phyloP scores from a whole-genome alignment of 2,888 invertebrate genomes.

The Beris chalybata region DNA sequence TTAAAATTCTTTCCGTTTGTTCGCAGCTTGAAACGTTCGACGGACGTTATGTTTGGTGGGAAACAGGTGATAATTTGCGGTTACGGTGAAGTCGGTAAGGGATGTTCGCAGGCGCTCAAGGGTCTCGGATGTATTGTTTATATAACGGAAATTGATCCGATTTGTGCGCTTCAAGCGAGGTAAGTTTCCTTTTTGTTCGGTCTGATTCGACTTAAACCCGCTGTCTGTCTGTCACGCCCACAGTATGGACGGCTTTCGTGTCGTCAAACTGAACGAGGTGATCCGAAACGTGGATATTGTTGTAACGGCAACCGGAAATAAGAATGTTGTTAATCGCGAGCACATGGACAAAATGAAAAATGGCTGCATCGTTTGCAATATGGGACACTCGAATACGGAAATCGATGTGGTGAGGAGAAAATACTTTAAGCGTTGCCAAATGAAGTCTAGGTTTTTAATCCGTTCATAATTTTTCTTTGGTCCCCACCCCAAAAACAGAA shows the following conservation, averaged over 20 bases:
- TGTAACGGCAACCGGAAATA: conserved; percentile 97
- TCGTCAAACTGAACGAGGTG: conserved; percentile 93
- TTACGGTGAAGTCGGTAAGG: conserved; percentile 97
- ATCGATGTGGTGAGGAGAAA: conserved; percentile 76
- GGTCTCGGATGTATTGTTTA: conserved; percentile 89
- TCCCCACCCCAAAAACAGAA: conserved; percentile 63
- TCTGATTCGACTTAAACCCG: background rate
- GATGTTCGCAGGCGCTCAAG: conserved; percentile 92
- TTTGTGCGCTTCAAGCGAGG: conserved; percentile 95
- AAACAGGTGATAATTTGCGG: conserved; percentile 96
- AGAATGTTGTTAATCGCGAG: conserved; percentile 92
- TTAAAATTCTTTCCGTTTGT: conserved; percentile 16
- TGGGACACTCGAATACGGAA: conserved; percentile 97
- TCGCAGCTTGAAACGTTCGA: conserved; percentile 57
- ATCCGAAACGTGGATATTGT: conserved; percentile 91
- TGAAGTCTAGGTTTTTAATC: too few relatives aligned
- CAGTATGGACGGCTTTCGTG: conserved; percentile 92
- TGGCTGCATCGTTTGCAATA: conserved; percentile 93
- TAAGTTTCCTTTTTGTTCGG: conserved; percentile 46
- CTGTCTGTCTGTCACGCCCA: background rate
- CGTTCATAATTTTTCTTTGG: background rate
- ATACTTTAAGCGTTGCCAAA: too few relatives aligned
- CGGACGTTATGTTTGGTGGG: conserved; percentile 95
- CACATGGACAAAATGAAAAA: conserved; percentile 97
- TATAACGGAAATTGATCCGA: conserved; percentile 94